Evolutionary conservation across 2,888 invertebrate genomes (phyloP).

Genomic region (Tetanocera ferruginea): DNA sequence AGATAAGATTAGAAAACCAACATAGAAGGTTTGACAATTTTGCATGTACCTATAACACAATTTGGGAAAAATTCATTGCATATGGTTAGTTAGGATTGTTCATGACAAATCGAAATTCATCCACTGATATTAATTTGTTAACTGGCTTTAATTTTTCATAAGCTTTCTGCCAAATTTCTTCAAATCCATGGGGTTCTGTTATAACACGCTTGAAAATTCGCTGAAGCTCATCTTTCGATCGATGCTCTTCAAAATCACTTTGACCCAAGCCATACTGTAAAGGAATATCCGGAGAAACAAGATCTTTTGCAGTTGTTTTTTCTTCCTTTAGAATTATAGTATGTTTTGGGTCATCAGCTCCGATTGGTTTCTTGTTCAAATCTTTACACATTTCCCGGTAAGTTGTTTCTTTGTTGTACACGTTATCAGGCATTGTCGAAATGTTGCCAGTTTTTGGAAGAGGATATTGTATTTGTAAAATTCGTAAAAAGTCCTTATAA

Average conservation of each 20-base stretch:
- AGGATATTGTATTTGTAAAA: slow-evolving; percentile 55
- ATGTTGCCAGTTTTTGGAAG: slow-evolving; percentile 52
- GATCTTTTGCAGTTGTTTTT: slow-evolving; percentile 51
- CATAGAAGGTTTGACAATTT: too few relatives aligned
- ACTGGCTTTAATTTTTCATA: not conserved
- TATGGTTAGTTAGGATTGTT: not conserved
- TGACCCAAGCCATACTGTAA: slow-evolving; percentile 52
- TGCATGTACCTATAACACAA: too few relatives aligned
- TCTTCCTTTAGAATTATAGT: slow-evolving; percentile 39
- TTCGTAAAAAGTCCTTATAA: slow-evolving; percentile 53
- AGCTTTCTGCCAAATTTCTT: slow-evolving; percentile 45
- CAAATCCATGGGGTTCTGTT: slow-evolving; percentile 37
- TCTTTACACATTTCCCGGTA: slow-evolving; percentile 60
- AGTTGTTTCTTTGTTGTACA: slow-evolving; percentile 57
- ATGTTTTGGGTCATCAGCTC: slow-evolving; percentile 4
- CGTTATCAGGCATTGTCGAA: slow-evolving; percentile 44
- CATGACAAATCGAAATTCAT: slow-evolving; percentile 42
- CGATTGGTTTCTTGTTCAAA: slow-evolving; percentile 45
- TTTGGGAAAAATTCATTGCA: too few relatives aligned
- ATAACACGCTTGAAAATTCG: slow-evolving; percentile 53
- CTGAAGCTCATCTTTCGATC: slow-evolving; percentile 55
- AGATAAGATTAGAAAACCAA: too few relatives aligned
- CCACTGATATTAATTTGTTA: slow-evolving; percentile 43
- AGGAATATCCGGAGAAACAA: slow-evolving; percentile 56
- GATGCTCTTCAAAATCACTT: slow-evolving; percentile 56